Evolutionary conservation across 2,113 vertebrate species (phyloP).

Genomic region (Oryzias curvinotus): DNA sequence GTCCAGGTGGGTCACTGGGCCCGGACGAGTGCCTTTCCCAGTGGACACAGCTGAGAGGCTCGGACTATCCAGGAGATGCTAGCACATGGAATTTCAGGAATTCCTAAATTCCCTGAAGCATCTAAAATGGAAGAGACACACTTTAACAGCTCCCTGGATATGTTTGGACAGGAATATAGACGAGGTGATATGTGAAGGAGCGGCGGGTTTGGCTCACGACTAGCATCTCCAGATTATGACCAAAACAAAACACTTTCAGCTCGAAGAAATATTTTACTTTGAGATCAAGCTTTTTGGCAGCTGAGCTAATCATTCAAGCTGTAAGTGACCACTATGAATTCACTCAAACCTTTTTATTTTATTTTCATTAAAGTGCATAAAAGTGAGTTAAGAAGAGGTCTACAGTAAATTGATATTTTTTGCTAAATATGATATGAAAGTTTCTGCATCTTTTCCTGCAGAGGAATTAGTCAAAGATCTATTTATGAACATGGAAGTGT

Average conservation of each 20-base stretch:
- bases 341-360: no score
- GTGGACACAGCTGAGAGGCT: constrained; percentile 62
- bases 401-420: no score
- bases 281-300: no score
- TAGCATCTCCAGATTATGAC: neutral
- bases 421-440: no score
- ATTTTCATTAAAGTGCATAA: no score
- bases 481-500: no score
- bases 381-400: no score
- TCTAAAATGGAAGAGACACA: constrained; percentile 13
- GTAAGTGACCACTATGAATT: no score
- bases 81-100: constrained; percentile 70
- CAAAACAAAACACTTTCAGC: neutral
- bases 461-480: no score
- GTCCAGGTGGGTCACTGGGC: constrained; percentile 63
- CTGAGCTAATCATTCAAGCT: no score
- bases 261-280: no score
- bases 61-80: constrained; percentile 66
- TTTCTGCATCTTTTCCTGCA: no score
- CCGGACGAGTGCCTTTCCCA: constrained; percentile 61
- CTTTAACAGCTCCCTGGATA: constrained; percentile 12
- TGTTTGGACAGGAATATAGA: constrained; percentile 21
- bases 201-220: constrained; percentile 11
- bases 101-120: constrained; percentile 57
- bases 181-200: constrained; percentile 18